A percentile compares a stretch with the other conserved stretches of the same genome.
Conservation (phyloP, 2,113 vertebrate species). For the Eclectus roratus region DNA sequence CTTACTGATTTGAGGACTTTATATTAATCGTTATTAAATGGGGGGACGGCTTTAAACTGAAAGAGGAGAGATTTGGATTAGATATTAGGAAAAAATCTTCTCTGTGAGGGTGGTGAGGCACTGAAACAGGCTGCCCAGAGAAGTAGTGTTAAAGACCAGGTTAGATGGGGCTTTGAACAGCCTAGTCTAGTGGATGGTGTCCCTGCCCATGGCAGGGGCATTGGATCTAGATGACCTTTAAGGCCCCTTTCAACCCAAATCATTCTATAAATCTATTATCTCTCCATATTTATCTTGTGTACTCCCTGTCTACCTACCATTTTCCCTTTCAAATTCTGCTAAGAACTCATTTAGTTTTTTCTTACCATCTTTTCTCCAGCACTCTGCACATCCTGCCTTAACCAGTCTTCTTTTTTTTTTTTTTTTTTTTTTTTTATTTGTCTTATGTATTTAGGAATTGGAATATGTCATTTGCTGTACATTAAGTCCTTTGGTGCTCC, state of each 20-base stretch:
- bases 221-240: not conserved
- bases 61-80: not conserved
- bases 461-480: conserved; percentile 4
- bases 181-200: not conserved
- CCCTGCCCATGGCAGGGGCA: not conserved
- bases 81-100: not conserved
- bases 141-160: not conserved
- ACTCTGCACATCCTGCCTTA: not conserved
- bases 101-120: not conserved
- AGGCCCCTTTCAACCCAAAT: not conserved
- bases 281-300: not conserved
- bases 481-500: conserved; percentile 31
- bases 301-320: not conserved
- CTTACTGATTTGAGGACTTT: not conserved
- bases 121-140: not conserved
- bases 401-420: not conserved
- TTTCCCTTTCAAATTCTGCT: not conserved
- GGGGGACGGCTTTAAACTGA: not conserved
- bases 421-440: not conserved
- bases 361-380: not conserved
- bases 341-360: not conserved
- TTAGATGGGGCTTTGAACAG: not conserved
- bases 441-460: conserved; percentile 11
- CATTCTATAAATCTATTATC: not conserved
- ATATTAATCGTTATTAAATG: not conserved